phyloP scores from a whole-genome alignment of 2,797 vertebrate species.

The Phrynocephalus vlangalii region DNA sequence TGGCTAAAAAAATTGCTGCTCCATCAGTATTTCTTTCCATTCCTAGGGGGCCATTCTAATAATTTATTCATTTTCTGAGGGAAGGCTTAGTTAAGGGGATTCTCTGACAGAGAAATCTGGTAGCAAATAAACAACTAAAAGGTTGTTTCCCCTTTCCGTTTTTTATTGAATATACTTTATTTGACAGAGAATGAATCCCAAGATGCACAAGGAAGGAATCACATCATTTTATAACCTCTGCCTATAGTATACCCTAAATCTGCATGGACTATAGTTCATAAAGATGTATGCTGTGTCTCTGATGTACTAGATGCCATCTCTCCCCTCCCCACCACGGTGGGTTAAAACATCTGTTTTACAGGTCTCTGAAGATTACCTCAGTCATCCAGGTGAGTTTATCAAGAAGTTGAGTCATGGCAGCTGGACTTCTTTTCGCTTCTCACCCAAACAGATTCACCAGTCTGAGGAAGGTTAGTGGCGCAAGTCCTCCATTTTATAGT shows the following conservation, averaged over 20 bases:
- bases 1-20: slow-evolving; percentile 35
- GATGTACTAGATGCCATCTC: not conserved
- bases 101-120: slow-evolving; percentile 44
- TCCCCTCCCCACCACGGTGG: not conserved
- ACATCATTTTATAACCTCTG: not conserved
- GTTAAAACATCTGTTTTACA: no score
- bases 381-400: no score
- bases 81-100: slow-evolving; percentile 55
- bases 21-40: slow-evolving; percentile 38
- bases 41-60: slow-evolving; percentile 10
- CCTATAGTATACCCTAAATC: no score
- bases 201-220: not conserved
- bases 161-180: slow-evolving; percentile 52
- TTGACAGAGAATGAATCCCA: slow-evolving; percentile 40
- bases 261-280: not conserved
- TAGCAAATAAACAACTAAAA: slow-evolving; percentile 46
- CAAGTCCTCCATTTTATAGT: no score
- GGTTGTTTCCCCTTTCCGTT: not conserved
- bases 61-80: slow-evolving; percentile 38
- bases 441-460: no score
- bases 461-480: no score
- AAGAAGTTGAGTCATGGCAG: no score
- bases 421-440: no score
- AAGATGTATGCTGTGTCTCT: not conserved
- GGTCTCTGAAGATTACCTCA: no score